Evolutionary conservation across 2,888 invertebrate genomes (phyloP), one percentile per base, ranked within the genome.

Genomic region (Lasiommata megera): DNA sequence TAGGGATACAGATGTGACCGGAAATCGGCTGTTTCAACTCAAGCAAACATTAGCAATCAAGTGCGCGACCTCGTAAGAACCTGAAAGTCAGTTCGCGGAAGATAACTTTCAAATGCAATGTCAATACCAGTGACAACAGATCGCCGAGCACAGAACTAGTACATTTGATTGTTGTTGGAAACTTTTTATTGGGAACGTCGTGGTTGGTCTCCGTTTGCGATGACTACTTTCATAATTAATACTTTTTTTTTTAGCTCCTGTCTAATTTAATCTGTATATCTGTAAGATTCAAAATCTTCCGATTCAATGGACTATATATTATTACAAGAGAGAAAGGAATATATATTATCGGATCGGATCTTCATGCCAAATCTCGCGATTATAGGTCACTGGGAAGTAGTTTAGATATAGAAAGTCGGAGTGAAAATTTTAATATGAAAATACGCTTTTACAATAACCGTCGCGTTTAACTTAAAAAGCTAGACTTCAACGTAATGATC

Each of bases 91-190:
- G 70, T 76, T 73, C 70, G 72, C 74, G 75, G 79, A 80, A 80
- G 76, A 79, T 77, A 72, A 85, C 86, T 88, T 87, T 88, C 85
- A 74, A 84, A 81, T 78, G 76, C 79, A 81, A 79, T 82, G 82
- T 81, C 84, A 84, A 84, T 78, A 84, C 69, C 77, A 68, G 60
- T 58, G 61, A 67, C 59, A 59, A 57, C 56, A 56, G 38, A 11
- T 36, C 38, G 48, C 6, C 29, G 36, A 7, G 9, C 36, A 1
- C 64, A 58, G 41, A 55, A 52, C 44, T 65, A 47, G 63, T 65
- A 67, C 65, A 57, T 36, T 51, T 50, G 52, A 52, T 56, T 61
- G 51, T 62, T 54, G 46, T 47, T 62, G n/a, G 12, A 54, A 44
- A 48, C 50, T n/a, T n/a, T n/a, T n/a, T n/a, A n/a, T n/a, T n/a